Conservation (phyloP, 1,140 invertebrate species). For the Hyposmocoma kahamanoa region DNA sequence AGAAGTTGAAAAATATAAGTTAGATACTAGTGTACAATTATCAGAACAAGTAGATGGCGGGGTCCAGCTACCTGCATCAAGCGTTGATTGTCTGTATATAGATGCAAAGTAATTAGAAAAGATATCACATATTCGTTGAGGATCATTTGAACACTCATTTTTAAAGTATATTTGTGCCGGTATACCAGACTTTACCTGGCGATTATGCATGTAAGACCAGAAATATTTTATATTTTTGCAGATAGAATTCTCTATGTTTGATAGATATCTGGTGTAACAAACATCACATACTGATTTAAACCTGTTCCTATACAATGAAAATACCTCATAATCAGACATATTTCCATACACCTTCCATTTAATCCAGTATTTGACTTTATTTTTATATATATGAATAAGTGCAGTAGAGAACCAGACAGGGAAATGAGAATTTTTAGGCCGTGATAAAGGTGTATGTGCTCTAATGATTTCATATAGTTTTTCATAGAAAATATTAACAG, state of each 20-base stretch:
- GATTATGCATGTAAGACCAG: background rate
- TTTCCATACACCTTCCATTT: constrained; percentile 1
- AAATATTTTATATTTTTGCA: background rate
- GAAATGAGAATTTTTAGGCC: constrained; percentile 3
- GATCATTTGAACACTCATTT: background rate
- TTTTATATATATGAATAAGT: background rate
- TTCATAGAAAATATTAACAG: background rate
- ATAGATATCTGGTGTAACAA: background rate
- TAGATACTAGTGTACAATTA: background rate
- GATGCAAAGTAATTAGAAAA: background rate
- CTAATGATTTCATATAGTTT: background rate
- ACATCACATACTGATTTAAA: background rate
- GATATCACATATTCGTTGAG: background rate
- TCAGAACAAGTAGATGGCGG: background rate
- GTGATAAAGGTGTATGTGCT: constrained; percentile 5
- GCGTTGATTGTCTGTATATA: background rate
- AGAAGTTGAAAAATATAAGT: background rate
- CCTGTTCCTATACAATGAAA: background rate
- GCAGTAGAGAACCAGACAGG: background rate
- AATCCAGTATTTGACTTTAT: background rate
- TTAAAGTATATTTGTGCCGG: background rate
- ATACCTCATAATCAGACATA: background rate
- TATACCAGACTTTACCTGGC: background rate
- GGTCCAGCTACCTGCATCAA: background rate
- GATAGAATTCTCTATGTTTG: background rate